phyloP scores from a whole-genome alignment of 1,140 invertebrate species.

The Zaprionus davidi region DNA sequence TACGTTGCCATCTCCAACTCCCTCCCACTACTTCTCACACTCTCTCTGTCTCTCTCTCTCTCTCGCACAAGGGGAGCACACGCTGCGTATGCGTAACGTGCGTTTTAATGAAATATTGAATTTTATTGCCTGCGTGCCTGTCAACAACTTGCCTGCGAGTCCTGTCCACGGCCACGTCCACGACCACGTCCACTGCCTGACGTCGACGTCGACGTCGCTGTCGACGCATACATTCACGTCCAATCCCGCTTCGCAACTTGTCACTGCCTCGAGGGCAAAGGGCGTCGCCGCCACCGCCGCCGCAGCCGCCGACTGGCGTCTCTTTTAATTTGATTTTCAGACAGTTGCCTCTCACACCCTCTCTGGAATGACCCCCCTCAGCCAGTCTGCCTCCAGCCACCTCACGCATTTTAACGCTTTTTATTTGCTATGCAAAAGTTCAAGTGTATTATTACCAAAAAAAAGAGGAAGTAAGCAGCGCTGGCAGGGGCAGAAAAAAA shows the following conservation, averaged over 20 bases:
- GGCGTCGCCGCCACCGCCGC: slow-evolving; percentile 5
- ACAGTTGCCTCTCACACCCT: slow-evolving; percentile 18
- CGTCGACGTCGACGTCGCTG: slow-evolving; percentile 19
- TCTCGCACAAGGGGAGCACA: slow-evolving; percentile 23
- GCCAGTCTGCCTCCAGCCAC: background rate
- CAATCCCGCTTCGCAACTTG: slow-evolving; percentile 67
- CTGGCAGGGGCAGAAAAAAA: background rate
- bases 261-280: slow-evolving; percentile 68
- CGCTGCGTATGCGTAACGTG: slow-evolving; percentile 81
- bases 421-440: slow-evolving; percentile 82
- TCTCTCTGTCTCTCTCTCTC: background rate
- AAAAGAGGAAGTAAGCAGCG: background rate
- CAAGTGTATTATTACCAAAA: slow-evolving; percentile 72
- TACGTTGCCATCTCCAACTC: slow-evolving; percentile 36
- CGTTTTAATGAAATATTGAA: slow-evolving; percentile 84
- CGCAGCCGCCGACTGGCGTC: slow-evolving; percentile 13
- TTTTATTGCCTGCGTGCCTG: slow-evolving; percentile 83
- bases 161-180: slow-evolving; percentile 36
- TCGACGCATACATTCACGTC: slow-evolving; percentile 45
- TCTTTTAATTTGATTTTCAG: slow-evolving; percentile 61
- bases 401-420: slow-evolving; percentile 72
- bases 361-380: background rate
- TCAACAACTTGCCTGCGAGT: slow-evolving; percentile 61
- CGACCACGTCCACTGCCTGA: slow-evolving; percentile 13
- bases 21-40: background rate